Percentiles rank a stretch among this genome's conserved stretches.
Evolutionary conservation across 2,888 invertebrate species (phyloP).

Genomic region (Lagria hirta): DNA sequence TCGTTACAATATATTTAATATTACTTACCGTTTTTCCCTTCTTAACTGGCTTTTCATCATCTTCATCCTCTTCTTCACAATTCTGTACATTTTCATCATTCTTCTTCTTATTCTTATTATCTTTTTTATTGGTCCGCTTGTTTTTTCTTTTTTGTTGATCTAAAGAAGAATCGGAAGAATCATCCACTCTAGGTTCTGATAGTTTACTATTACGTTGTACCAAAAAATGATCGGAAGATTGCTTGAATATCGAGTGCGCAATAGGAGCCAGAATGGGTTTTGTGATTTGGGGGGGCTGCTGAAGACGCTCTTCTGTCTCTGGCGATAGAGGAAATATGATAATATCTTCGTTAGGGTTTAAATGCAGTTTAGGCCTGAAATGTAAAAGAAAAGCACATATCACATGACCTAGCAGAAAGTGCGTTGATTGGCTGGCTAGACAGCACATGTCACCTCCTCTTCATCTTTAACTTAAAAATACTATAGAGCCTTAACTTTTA

Average conservation of each 20-base stretch:
- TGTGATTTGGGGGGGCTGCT: not conserved
- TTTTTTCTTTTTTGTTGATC: slow-evolving; percentile 43
- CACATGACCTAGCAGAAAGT: too few relatives aligned
- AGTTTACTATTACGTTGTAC: too few relatives aligned
- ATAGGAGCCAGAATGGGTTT: slow-evolving; percentile 8
- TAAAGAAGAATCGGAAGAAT: too few relatives aligned
- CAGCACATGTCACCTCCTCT: too few relatives aligned
- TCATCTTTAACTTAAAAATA: too few relatives aligned
- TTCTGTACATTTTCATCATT: slow-evolving; percentile 37
- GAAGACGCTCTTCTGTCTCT: slow-evolving; percentile 41
- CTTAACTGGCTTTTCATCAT: slow-evolving; percentile 33
- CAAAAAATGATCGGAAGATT: slow-evolving; percentile 41
- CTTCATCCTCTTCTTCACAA: slow-evolving; percentile 32
- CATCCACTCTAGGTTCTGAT: too few relatives aligned
- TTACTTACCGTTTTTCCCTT: slow-evolving; percentile 35
- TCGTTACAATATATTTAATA: too few relatives aligned
- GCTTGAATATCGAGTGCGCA: slow-evolving; percentile 15
- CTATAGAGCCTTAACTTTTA: too few relatives aligned
- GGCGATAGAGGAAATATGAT: slow-evolving; percentile 58
- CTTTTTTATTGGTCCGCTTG: slow-evolving; percentile 41
- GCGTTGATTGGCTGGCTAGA: too few relatives aligned
- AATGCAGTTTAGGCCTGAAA: too few relatives aligned
- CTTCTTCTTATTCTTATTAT: slow-evolving; percentile 39
- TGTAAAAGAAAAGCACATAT: too few relatives aligned
- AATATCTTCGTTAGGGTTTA: slow-evolving; percentile 58